phyloP scores from a whole-genome alignment of 2,797 vertebrate species.

The Nannoperca australis region DNA sequence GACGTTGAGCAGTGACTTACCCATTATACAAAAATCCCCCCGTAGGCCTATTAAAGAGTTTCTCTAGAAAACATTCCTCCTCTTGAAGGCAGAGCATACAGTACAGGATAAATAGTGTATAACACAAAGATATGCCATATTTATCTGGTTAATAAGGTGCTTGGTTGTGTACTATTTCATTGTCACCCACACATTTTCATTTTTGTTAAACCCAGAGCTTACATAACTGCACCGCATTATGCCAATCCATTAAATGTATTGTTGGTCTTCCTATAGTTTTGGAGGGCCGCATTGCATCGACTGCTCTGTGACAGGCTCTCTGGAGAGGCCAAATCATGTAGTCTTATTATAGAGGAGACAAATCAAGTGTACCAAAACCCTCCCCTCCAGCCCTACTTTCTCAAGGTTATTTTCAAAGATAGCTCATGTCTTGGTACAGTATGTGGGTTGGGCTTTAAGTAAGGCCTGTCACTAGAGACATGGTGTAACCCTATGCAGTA shows the following conservation, averaged over 20 bases:
- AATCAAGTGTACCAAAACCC: constrained; percentile 78
- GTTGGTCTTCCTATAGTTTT: constrained; percentile 64
- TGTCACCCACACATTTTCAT: constrained; percentile 50
- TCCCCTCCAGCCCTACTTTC: constrained; percentile 82
- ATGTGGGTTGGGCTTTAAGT: constrained; percentile 83
- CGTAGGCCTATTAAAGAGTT: constrained; percentile 26
- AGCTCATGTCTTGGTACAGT: constrained; percentile 78
- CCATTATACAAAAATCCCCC: constrained; percentile 19
- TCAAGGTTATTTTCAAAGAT: constrained; percentile 88
- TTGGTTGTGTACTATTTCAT: constrained; percentile 43
- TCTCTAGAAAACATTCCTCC: constrained; percentile 36
- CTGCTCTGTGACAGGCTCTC: constrained; percentile 71
- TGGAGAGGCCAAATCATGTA: constrained; percentile 77
- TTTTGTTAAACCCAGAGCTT: constrained; percentile 52
- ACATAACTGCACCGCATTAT: constrained; percentile 49
- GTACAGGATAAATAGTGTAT: constrained; percentile 16
- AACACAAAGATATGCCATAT: constrained; percentile 41
- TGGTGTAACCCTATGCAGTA: constrained; percentile 69
- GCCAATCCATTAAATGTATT: constrained; percentile 66
- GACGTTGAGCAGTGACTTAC: constrained; percentile 7
- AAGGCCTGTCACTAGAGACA: constrained; percentile 78
- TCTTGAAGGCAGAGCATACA: constrained; percentile 22
- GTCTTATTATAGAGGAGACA: constrained; percentile 82
- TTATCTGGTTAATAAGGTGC: constrained; percentile 54
- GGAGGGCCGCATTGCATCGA: constrained; percentile 63